Base-by-base conservation (phyloP, 2,888 invertebrate species). In the Cinara cedri region DNA sequence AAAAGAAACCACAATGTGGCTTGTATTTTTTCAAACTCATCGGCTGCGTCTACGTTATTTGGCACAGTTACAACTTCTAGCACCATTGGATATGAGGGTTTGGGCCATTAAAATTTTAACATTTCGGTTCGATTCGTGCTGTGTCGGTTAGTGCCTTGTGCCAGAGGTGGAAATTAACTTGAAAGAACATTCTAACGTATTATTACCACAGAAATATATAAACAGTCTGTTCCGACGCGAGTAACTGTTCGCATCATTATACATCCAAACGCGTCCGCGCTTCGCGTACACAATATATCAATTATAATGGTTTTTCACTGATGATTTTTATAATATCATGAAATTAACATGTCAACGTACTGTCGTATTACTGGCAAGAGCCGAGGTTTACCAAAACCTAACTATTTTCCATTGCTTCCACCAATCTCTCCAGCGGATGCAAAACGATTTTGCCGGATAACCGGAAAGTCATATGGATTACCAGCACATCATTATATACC, bases 381-480 rank as follows among this genome's bases (percentile, higher is more conserved):
- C 86, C 89, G 91, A 83, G 91, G 92, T 84, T 89, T 93, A 84
- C 93, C 93, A 74, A 91, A 93, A 85, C 93, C 93, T 75, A 92
- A 93, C 86, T 94, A 93, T 85, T 91, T 93, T 84, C 93, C 94
- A 24, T 87, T 94, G 72, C 87, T 93, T 83, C 92, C 92, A 65
- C 93, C 93, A 4, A 91, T 93, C 82, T 92, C 93, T 70, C 93
- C 93, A 16, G 92, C 92, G n/a, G 93, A 93, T 85, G 93, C 93
- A 1, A 90, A 91, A 84, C 88, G 93, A 82, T 90, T 91, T 85
- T 92, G 93, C 86, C 90, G 92, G 83, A 92, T 93, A 83, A 93
- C 93, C 70, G 92, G 92, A 81, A 92, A 92, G 85, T 91, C 92
- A 54, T 90, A 92, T 82, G 91, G 92, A 46, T 87, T 91, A 78